Conservation (phyloP, 2,113 vertebrate genomes). For the Pampusana beccarii region DNA sequence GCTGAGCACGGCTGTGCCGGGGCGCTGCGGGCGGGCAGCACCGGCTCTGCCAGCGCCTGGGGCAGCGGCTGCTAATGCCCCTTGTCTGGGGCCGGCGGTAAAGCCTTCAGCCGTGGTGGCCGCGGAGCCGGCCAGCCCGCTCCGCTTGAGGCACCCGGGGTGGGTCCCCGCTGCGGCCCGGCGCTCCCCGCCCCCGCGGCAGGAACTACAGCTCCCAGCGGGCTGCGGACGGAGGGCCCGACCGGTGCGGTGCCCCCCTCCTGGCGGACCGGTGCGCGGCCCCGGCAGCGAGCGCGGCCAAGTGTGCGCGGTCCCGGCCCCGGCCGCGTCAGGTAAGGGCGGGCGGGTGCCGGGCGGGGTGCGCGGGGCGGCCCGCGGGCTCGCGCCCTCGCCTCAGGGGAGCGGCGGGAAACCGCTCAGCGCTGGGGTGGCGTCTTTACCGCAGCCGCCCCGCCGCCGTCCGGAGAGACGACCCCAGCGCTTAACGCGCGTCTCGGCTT, state of each 20-base stretch:
- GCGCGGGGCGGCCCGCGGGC: too few relatives aligned
- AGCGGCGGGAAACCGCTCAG: background rate
- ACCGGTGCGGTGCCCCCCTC: too few relatives aligned
- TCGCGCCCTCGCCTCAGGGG: background rate
- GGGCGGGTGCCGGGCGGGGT: background rate
- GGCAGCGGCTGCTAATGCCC: background rate
- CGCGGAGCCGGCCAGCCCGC: background rate
- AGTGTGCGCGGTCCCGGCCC: too few relatives aligned
- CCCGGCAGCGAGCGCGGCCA: background rate
- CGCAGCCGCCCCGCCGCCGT: background rate
- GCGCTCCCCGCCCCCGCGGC: background rate
- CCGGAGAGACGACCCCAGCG: background rate
- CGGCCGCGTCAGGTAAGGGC: background rate
- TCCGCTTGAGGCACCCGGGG: background rate
- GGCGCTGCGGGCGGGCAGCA: background rate
- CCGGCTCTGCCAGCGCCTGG: background rate
- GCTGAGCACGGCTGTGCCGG: rapidly evolving
- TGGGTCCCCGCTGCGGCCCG: rapidly evolving
- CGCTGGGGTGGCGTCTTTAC: background rate
- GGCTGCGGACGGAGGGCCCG: background rate
- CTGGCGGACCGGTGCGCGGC: background rate
- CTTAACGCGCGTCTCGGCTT: background rate
- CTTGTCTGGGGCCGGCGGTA: too few relatives aligned
- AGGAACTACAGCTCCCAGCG: background rate
- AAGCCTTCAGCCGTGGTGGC: rapidly evolving